phyloP scores from a whole-genome alignment of 1,140 invertebrate species.

The Tenebrio molitor region DNA sequence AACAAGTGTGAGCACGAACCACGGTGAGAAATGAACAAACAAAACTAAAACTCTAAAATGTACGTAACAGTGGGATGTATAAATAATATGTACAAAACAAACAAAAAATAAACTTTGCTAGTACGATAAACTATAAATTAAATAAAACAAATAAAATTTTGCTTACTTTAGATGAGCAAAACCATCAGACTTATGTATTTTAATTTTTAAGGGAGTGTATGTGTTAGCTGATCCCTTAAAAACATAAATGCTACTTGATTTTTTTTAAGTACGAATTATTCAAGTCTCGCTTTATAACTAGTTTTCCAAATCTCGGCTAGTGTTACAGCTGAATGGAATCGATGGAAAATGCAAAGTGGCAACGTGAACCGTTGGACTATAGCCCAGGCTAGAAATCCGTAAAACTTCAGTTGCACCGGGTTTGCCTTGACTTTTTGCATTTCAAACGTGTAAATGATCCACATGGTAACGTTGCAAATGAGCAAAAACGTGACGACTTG shows the following conservation, averaged over 20 bases:
- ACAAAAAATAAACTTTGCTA: constrained; percentile 23
- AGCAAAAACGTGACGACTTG: constrained; percentile 96
- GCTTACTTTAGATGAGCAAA: constrained; percentile 53
- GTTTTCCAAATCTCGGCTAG: constrained; percentile 99
- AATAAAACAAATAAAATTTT: constrained; percentile 43
- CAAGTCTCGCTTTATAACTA: constrained; percentile 92
- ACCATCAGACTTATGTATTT: constrained; percentile 54
- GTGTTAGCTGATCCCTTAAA: constrained; percentile 26
- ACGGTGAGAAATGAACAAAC: constrained; percentile 1
- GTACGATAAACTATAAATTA: constrained; percentile 17
- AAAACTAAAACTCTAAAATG: too few species aligned
- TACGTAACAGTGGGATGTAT: background rate
- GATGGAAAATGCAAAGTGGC: constrained; percentile 96
- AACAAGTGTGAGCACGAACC: background rate
- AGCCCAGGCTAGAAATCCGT: constrained; percentile 94
- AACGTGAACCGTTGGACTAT: constrained; percentile 93
- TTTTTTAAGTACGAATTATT: constrained; percentile 69
- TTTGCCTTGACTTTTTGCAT: constrained; percentile 93
- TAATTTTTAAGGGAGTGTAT: constrained; percentile 30
- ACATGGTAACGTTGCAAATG: constrained; percentile 95
- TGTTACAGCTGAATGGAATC: constrained; percentile 97
- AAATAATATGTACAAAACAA: constrained; percentile 17
- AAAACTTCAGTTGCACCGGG: constrained; percentile 93
- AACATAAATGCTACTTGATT: constrained; percentile 13
- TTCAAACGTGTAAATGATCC: constrained; percentile 97